Conservation (phyloP, 2,888 invertebrate species). For the Cheilosia pagana region DNA sequence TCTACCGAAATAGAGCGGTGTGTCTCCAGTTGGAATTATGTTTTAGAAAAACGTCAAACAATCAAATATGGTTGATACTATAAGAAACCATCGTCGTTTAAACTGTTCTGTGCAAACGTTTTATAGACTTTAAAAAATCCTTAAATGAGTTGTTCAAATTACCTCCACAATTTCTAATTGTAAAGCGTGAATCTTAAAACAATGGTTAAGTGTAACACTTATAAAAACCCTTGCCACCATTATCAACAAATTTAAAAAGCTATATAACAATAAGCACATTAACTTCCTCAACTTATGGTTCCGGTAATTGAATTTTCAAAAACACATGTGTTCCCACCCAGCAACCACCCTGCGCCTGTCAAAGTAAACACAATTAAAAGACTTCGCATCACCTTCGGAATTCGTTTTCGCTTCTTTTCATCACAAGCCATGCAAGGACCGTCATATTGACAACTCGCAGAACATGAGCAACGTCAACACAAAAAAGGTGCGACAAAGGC, state of each 20-base stretch:
- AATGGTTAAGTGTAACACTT: neutral
- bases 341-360: neutral
- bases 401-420: constrained; percentile 20
- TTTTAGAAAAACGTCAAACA: too few species aligned
- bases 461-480: constrained; percentile 50
- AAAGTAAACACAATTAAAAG: constrained; percentile 72
- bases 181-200: too few species aligned
- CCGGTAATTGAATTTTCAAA: constrained; percentile 67
- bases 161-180: neutral
- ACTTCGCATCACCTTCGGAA: constrained; percentile 52
- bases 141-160: too few species aligned
- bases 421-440: constrained; percentile 42
- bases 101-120: too few species aligned
- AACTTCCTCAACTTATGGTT: constrained; percentile 53
- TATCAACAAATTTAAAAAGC: constrained; percentile 1
- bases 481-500: constrained; percentile 24
- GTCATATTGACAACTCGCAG: constrained; percentile 59
- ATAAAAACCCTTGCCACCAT: neutral
- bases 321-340: constrained; percentile 48
- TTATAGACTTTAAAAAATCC: too few species aligned
- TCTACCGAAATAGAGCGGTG: too few species aligned
- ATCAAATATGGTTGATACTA: too few species aligned
- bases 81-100: too few species aligned
- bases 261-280: constrained; percentile 46
- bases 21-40: too few species aligned